A percentile compares a stretch with the other conserved stretches of the same genome.
Evolutionary conservation across 2,888 invertebrate species (phyloP).

Genomic region (Seira ritae): DNA sequence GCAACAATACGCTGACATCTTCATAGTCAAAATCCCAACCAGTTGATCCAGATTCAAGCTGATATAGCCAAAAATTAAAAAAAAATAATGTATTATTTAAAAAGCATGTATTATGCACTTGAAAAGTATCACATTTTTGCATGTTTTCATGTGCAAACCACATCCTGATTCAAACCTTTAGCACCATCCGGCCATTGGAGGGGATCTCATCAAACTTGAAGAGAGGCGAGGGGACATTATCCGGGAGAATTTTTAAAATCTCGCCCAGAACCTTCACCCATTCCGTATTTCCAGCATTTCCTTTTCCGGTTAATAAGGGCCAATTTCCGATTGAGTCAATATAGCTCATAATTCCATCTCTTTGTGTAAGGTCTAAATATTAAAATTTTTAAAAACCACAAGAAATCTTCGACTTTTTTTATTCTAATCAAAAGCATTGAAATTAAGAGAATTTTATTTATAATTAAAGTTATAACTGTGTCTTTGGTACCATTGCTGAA

Average conservation of each 20-base stretch:
- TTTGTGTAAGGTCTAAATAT: slow-evolving; percentile 18
- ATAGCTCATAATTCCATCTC: slow-evolving; percentile 18
- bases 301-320: slow-evolving; percentile 26
- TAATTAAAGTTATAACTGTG: too few relatives aligned
- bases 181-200: neutral
- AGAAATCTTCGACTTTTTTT: too few relatives aligned
- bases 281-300: neutral
- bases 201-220: slow-evolving; percentile 36
- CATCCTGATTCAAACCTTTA: slow-evolving; percentile 20
- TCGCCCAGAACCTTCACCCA: slow-evolving; percentile 23
- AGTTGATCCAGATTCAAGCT: too few relatives aligned
- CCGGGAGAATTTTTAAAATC: slow-evolving; percentile 30
- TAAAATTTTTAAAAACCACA: neutral
- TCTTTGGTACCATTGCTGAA: slow-evolving; percentile 33
- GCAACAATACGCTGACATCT: slow-evolving; percentile 21
- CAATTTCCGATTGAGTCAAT: slow-evolving; percentile 41
- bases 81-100: too few relatives aligned
- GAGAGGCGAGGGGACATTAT: slow-evolving; percentile 34
- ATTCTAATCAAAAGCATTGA: too few relatives aligned
- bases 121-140: neutral
- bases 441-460: too few relatives aligned
- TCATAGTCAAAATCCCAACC: slow-evolving; percentile 31
- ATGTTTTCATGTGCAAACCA: neutral
- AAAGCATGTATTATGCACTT: neutral
- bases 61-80: too few relatives aligned